A percentile compares a stretch with the other conserved stretches of the same genome.
phyloP scores from a whole-genome alignment of 2,113 vertebrate species.

The Synchiropus splendidus region DNA sequence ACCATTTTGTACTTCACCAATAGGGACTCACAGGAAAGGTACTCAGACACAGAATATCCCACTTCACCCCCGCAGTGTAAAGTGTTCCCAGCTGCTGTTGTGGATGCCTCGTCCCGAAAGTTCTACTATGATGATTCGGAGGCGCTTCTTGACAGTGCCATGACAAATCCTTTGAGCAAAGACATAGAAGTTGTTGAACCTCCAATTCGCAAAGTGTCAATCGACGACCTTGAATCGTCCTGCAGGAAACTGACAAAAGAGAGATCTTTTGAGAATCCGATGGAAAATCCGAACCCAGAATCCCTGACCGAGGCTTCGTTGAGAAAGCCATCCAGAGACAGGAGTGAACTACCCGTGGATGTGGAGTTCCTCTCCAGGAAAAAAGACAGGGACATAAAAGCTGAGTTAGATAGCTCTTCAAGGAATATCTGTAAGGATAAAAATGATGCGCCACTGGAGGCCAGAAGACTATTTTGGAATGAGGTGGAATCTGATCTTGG shows the following conservation, averaged over 20 bases:
- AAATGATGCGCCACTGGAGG: constrained; percentile 38
- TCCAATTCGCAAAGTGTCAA: constrained; percentile 26
- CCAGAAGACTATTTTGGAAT: constrained; percentile 41
- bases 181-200: constrained; percentile 31
- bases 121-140: constrained; percentile 47
- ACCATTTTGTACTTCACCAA: constrained; percentile 11
- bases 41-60: constrained; percentile 45
- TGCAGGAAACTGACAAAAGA: constrained; percentile 31
- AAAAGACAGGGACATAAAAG: constrained; percentile 26
- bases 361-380: constrained; percentile 22
- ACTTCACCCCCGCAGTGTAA: constrained; percentile 40
- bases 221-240: constrained; percentile 29
- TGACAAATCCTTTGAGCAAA: constrained; percentile 31
- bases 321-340: constrained; percentile 33
- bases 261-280: constrained; percentile 19
- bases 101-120: constrained; percentile 42
- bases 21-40: constrained; percentile 57
- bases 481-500: constrained; percentile 37
- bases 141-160: constrained; percentile 27
- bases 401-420: constrained; percentile 33
- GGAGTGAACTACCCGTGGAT: constrained; percentile 27
- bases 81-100: constrained; percentile 24
- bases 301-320: constrained; percentile 15
- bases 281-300: constrained; percentile 31
- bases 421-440: constrained; percentile 37